Base-by-base conservation (phyloP, 1,140 invertebrate species). In the Solen grandis region DNA sequence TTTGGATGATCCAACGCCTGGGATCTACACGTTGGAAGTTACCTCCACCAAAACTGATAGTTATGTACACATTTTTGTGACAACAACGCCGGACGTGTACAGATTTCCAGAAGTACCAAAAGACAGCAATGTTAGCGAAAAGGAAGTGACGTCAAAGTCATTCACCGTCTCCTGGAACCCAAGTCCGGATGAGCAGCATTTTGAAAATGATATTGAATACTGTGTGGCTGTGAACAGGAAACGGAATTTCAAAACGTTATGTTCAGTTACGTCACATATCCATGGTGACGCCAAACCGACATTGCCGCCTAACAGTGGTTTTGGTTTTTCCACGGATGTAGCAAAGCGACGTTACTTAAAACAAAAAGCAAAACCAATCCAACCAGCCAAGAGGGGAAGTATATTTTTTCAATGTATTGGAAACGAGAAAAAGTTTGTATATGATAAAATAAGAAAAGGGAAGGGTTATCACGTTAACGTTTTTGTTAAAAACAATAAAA, bases 391-490 rank as follows among this genome's bases (percentile, higher is more conserved):
- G 29, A 63, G 85, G 35, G 77, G 77, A 16, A 72, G 68, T 31
- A 75, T 89, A 35, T 82, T 85, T 77, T 81, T 81, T 41, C 66
- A 84, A n/a, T 92, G 91, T 70, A 87, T 92, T 16, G 89, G 88
- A 25, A 57, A 70, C 5, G 87, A 89, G 60, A 91, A 81, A 13
- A 84, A 84, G 78, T 87, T 86, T 52, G 89, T 87, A 4, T 90
- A 88, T 60, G 76, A 59, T 29, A 85, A 86, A 29, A 79, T 86
- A 0, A 69, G 84, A 10, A 52, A 75, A 4, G 87, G 86, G 13
- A 85, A 82, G n/a, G 85, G 78, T 3, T 92, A 92, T 80, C 90
- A 78, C 70, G 80, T 92, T 8, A 90, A 92, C 63, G 90, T 92
- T 13, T 92, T 89, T 84, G 87, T 88, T 4, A 59, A 90, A 8